These are phyloP conservation scores for Tipula vernalis DNA, from an alignment of 2,888 invertebrate genomes.

Conservation along the genomic window DNA sequence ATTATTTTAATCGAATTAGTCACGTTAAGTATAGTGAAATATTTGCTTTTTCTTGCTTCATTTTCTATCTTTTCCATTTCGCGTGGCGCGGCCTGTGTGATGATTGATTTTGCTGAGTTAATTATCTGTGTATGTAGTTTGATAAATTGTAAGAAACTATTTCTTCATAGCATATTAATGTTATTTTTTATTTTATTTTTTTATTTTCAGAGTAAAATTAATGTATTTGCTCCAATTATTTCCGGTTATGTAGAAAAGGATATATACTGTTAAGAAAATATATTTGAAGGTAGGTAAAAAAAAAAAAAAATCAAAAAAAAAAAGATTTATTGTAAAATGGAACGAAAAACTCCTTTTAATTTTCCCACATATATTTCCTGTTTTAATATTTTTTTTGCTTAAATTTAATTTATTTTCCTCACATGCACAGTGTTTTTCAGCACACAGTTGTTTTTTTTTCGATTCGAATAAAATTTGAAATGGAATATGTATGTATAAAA, in stretches of 20 bases:
- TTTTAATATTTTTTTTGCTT: background rate
- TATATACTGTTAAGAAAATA: background rate
- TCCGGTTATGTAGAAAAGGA: background rate
- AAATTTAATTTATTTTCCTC: background rate
- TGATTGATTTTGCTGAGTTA: background rate
- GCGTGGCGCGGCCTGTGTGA: background rate
- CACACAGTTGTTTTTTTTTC: background rate
- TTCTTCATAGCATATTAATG: background rate
- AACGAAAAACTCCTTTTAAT: background rate
- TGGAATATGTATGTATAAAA: background rate
- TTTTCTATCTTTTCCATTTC: background rate
- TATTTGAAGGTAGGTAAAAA: background rate
- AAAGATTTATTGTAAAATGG: background rate
- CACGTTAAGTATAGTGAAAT: background rate
- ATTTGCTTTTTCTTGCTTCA: background rate
- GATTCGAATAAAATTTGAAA: background rate
- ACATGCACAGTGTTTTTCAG: background rate
- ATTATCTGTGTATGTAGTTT: background rate
- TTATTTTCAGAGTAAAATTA: background rate
- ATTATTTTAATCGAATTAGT: background rate
- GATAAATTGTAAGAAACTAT: background rate
- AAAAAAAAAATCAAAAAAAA: background rate
- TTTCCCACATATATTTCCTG: background rate
- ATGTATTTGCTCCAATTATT: background rate
- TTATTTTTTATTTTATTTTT: background rate